Percentiles rank a stretch among this genome's conserved stretches.
Conservation (phyloP, 2,888 invertebrate genomes). For the Cerastoderma edule region DNA sequence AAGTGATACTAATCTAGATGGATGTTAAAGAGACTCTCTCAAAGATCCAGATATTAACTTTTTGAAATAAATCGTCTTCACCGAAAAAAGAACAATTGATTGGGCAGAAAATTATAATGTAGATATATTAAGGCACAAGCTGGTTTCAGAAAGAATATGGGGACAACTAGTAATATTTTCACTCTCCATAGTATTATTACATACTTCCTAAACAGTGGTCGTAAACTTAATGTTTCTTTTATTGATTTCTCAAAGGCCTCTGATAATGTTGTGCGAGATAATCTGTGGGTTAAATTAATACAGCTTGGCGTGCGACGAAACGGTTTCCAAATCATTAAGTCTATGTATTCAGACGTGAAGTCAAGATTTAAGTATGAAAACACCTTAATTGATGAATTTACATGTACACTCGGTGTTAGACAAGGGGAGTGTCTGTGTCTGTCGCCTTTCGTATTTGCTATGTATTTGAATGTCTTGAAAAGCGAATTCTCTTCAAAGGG, state of each 20-base stretch:
- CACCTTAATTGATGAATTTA: slow-evolving; percentile 27
- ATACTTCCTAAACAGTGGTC: slow-evolving; percentile 20
- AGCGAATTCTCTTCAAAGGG: slow-evolving; percentile 4
- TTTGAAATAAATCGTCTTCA: no score
- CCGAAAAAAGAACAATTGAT: no score
- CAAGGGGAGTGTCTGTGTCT: slow-evolving; percentile 48
- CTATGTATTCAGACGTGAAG: slow-evolving; percentile 39
- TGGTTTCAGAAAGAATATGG: slow-evolving; percentile 32
- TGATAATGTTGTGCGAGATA: slow-evolving; percentile 34
- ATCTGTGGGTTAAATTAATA: slow-evolving; percentile 41
- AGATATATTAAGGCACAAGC: slow-evolving; percentile 29
- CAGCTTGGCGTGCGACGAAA: slow-evolving; percentile 33
- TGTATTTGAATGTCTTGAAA: slow-evolving; percentile 35
- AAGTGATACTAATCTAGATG: no score
- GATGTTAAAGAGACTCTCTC: no score
- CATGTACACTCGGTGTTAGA: slow-evolving; percentile 35
- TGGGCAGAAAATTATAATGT: slow-evolving; percentile 20
- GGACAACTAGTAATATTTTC: slow-evolving; percentile 41
- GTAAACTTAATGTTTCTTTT: slow-evolving; percentile 35
- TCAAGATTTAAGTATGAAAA: not conserved
- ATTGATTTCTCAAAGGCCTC: slow-evolving; percentile 46
- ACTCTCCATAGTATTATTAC: slow-evolving; percentile 33
- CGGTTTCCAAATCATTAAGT: slow-evolving; percentile 29
- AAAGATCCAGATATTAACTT: no score
- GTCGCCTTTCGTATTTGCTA: slow-evolving; percentile 39